phyloP scores from a whole-genome alignment of 2,113 vertebrate species.

The Lota lota region DNA sequence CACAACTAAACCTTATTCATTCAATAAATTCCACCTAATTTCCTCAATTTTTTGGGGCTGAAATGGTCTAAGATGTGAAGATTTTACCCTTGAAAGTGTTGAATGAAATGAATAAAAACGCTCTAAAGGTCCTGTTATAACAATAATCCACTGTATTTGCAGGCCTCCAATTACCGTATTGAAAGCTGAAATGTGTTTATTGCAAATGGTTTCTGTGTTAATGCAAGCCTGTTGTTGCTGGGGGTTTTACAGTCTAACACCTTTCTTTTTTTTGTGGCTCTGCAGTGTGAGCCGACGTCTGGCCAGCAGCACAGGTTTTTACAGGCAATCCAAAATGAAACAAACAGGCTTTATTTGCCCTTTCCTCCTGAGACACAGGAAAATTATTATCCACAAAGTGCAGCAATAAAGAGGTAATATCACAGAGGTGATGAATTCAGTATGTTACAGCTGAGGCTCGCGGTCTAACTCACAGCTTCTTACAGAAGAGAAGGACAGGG shows the following conservation, averaged over 20 bases:
- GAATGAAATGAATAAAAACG: too few species aligned
- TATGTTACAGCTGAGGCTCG: slow-evolving; percentile 63
- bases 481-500: slow-evolving; percentile 32
- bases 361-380: slow-evolving; percentile 56
- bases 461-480: slow-evolving; percentile 30
- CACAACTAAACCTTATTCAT: too few species aligned
- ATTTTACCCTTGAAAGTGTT: slow-evolving; percentile 14
- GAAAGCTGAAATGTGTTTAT: slow-evolving; percentile 29
- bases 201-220: slow-evolving; percentile 11
- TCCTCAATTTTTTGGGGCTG: slow-evolving; percentile 15
- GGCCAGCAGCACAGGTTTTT: slow-evolving; percentile 43
- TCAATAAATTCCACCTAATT: too few species aligned
- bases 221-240: slow-evolving; percentile 29
- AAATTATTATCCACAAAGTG: slow-evolving; percentile 68
- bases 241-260: slow-evolving; percentile 27
- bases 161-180: not conserved
- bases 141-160: slow-evolving; percentile 32
- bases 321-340: slow-evolving; percentile 50
- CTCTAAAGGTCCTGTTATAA: too few species aligned
- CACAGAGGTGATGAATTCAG: slow-evolving; percentile 66
- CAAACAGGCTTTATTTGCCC: slow-evolving; percentile 63
- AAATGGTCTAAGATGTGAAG: slow-evolving; percentile 56
- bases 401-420: slow-evolving; percentile 65
- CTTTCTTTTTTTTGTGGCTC: slow-evolving; percentile 17
- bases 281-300: slow-evolving; percentile 18